A percentile compares a stretch with the other conserved stretches of the same genome.
Evolutionary conservation across 2,797 vertebrate species (phyloP).

Genomic region (Thalassophryne amazonica): DNA sequence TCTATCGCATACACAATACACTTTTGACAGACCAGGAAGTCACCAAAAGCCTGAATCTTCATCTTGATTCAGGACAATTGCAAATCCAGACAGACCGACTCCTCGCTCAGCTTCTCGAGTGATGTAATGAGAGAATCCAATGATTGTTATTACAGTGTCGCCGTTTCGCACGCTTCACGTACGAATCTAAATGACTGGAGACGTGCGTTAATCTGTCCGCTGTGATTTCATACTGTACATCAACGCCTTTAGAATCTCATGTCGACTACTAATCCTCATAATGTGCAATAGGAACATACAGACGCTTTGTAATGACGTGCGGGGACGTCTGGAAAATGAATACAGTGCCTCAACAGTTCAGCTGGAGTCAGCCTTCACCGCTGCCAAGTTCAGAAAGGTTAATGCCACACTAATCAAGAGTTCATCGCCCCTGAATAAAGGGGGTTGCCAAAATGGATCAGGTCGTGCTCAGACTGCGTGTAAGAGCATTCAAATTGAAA

Average conservation of each 20-base stretch:
- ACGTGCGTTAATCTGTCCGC: not conserved
- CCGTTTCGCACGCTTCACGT: too few relatives aligned
- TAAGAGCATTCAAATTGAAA: slow-evolving; percentile 29
- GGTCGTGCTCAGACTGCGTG: slow-evolving; percentile 5
- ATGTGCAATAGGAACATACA: not conserved
- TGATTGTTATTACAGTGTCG: too few relatives aligned
- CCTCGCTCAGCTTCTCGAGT: too few relatives aligned
- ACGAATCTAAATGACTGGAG: not conserved
- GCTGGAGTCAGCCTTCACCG: not conserved
- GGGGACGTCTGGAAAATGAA: slow-evolving; percentile 11
- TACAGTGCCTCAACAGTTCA: not conserved
- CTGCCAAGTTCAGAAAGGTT: slow-evolving; percentile 27
- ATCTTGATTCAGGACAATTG: too few relatives aligned
- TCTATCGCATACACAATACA: too few relatives aligned
- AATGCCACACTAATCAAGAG: slow-evolving; percentile 30
- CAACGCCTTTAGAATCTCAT: not conserved
- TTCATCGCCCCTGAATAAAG: slow-evolving; percentile 7
- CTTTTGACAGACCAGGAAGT: too few relatives aligned
- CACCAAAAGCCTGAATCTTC: too few relatives aligned
- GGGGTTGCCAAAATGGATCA: slow-evolving; percentile 4
- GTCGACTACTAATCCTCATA: not conserved
- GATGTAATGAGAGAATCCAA: too few relatives aligned
- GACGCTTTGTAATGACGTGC: too few relatives aligned
- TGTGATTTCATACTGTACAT: not conserved
- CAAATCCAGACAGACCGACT: too few relatives aligned